phyloP scores from a whole-genome alignment of 2,888 invertebrate species.

The Stegophylla sp. region DNA sequence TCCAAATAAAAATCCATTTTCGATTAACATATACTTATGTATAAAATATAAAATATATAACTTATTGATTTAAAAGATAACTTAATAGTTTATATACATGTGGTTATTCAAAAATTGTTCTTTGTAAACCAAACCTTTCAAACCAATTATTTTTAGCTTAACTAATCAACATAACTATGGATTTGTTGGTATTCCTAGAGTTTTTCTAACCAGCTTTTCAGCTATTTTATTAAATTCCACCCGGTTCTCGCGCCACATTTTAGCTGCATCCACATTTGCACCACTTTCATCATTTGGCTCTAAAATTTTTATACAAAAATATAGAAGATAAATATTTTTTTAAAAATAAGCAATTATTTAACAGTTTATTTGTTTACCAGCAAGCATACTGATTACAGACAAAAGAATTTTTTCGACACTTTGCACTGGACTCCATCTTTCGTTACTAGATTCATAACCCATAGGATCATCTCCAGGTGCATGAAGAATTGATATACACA shows the following conservation, averaged over 20 bases:
- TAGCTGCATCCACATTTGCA: slow-evolving; percentile 98
- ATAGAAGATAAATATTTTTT: background rate
- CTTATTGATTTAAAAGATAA: slow-evolving; percentile 36
- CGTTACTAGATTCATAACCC: slow-evolving; percentile 98
- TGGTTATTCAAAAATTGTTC: background rate
- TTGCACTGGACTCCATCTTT: slow-evolving; percentile 99
- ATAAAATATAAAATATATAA: slow-evolving; percentile 42
- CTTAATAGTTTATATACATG: slow-evolving; percentile 48
- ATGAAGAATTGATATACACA: slow-evolving; percentile 98
- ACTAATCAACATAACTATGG: background rate
- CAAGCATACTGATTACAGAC: slow-evolving; percentile 98
- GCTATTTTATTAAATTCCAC: slow-evolving; percentile 93
- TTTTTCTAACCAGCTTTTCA: slow-evolving; percentile 81
- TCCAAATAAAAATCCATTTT: slow-evolving; percentile 8
- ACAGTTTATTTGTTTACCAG: slow-evolving; percentile 70
- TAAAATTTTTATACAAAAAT: slow-evolving; percentile 63
- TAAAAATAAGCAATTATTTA: background rate
- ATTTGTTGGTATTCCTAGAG: slow-evolving; percentile 63
- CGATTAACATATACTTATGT: slow-evolving; percentile 14
- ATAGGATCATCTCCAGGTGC: slow-evolving; percentile 99
- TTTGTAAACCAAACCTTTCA: slow-evolving; percentile 1
- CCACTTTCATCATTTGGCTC: slow-evolving; percentile 99
- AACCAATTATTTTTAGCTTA: background rate
- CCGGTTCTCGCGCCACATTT: slow-evolving; percentile 97
- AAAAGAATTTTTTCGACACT: slow-evolving; percentile 98